Evolutionary conservation across 2,797 vertebrate genomes (phyloP), one percentile per base, ranked within the genome.

Genomic region (Spea hammondii): DNA sequence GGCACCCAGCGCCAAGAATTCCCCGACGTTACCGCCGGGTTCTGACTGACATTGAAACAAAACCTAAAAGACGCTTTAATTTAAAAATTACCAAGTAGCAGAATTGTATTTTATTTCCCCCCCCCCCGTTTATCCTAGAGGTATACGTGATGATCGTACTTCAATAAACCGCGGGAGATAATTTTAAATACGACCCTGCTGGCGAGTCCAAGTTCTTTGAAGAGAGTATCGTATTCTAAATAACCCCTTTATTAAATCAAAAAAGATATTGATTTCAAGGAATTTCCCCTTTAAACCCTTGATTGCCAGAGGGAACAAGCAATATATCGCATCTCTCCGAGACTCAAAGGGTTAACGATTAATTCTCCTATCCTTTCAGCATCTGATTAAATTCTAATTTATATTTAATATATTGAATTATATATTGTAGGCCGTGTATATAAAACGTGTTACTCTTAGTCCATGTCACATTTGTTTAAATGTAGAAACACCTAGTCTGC

Each of bases 41-140:
- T 62, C 9, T 62, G 59, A 32, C n/a, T 62, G 59, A 32, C n/a
- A 62, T 49, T 46, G 32, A 62, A 62, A 62, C 59, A 62, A 62
- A 62, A 62, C n/a, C 32, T 62, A 32, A 32, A 62, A 62, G 59
- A 17, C n/a, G 12, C 47, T 67, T 8, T 67, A 50, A 47, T 65
- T 65, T 65, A 65, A 62, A 17, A 1, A 17, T 62, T 17, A 62
- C 32, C 5, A 62, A 62, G 14, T 32, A 45, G 14, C 47, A 57
- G 9, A 59, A 62, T 1, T 17, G 4, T 17, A 32, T 10, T 62
- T 62, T 17, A 5, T 62, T 14, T 17, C 32, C 59, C 59, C 6
- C 59, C 14, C 5, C 6, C n/a, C 14, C 32, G 32, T 17, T 62
- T 9, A 44, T 17, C 59, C 59, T 62, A 7, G 59, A 7, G 51